Evolutionary conservation across 2,888 invertebrate genomes (phyloP).

Genomic region (Brachynemurus nebulosus): DNA sequence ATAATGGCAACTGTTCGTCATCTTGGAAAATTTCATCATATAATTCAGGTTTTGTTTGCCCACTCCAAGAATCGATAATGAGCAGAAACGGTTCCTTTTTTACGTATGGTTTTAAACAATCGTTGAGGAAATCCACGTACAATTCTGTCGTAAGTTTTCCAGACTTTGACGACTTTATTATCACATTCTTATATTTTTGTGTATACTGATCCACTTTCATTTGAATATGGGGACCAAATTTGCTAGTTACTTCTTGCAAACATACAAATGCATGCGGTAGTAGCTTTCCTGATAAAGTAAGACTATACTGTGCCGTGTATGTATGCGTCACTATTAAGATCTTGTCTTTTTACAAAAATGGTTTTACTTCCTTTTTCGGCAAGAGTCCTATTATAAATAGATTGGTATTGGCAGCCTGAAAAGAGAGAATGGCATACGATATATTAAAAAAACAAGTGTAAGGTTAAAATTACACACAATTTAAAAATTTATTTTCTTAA

Average conservation of each 20-base stretch:
- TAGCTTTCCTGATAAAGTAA: conserved; percentile 13
- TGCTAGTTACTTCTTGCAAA: conserved; percentile 14
- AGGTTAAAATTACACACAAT: background rate
- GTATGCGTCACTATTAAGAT: conserved; percentile 14
- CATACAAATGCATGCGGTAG: conserved; percentile 17
- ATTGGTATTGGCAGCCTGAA: conserved; percentile 3
- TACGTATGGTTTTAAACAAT: conserved; percentile 15
- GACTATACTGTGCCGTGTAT: conserved; percentile 17
- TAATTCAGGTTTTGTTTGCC: conserved; percentile 15
- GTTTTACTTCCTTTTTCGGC: conserved; percentile 11
- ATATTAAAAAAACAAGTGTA: background rate
- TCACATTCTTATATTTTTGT: conserved; percentile 13
- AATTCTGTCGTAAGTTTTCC: conserved; percentile 15
- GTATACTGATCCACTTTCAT: conserved; percentile 12
- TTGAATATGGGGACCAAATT: conserved; percentile 14
- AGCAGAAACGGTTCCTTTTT: conserved; percentile 14
- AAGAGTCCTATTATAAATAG: conserved; percentile 3
- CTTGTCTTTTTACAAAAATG: conserved; percentile 11
- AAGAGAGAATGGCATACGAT: background rate
- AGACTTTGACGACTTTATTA: conserved; percentile 16
- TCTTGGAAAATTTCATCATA: conserved; percentile 16
- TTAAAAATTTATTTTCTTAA: background rate
- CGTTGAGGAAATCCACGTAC: conserved; percentile 12
- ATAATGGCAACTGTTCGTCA: conserved; percentile 11
- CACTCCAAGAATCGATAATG: conserved; percentile 17